These are phyloP conservation scores for Drosophila mercatorum DNA, from an alignment of 2,888 invertebrate genomes.

Conservation along the genomic window DNA sequence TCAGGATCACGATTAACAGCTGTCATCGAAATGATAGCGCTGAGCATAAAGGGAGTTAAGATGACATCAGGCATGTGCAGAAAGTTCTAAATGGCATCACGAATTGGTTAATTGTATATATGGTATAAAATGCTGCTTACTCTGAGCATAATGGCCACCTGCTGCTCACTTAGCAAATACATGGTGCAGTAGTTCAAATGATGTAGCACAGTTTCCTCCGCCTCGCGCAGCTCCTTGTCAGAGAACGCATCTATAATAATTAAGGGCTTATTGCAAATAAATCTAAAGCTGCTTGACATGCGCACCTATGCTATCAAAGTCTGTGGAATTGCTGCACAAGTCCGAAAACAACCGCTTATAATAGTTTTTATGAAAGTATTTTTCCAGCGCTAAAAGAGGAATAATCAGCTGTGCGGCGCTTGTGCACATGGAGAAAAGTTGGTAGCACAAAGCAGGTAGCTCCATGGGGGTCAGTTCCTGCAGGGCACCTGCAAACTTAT, in stretches of 20 bases:
- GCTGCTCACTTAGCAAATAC: slow-evolving; percentile 81
- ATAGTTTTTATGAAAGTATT: slow-evolving; percentile 85
- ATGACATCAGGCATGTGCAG: slow-evolving; percentile 86
- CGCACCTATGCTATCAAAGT: slow-evolving; percentile 83
- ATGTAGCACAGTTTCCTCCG: slow-evolving; percentile 87
- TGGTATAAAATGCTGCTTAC: slow-evolving; percentile 43
- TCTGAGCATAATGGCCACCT: slow-evolving; percentile 76
- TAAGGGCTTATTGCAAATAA: not conserved
- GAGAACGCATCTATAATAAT: slow-evolving; percentile 82
- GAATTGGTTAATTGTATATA: not conserved
- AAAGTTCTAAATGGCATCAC: slow-evolving; percentile 84
- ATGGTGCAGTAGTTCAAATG: slow-evolving; percentile 85
- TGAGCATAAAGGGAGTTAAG: slow-evolving; percentile 88
- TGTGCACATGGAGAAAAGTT: slow-evolving; percentile 86
- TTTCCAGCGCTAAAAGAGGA: slow-evolving; percentile 85
- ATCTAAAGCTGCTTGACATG: not conserved
- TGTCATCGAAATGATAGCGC: slow-evolving; percentile 86
- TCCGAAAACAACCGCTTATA: slow-evolving; percentile 83
- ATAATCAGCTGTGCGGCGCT: slow-evolving; percentile 82
- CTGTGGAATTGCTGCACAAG: slow-evolving; percentile 82
- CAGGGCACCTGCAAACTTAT: slow-evolving; percentile 86
- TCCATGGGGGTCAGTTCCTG: slow-evolving; percentile 86
- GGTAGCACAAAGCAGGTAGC: slow-evolving; percentile 87
- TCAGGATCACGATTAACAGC: slow-evolving; percentile 84
- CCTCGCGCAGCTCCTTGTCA: slow-evolving; percentile 86